Base-by-base conservation (phyloP, 2,888 invertebrate genomes). In the Oscheius sp. region DNA sequence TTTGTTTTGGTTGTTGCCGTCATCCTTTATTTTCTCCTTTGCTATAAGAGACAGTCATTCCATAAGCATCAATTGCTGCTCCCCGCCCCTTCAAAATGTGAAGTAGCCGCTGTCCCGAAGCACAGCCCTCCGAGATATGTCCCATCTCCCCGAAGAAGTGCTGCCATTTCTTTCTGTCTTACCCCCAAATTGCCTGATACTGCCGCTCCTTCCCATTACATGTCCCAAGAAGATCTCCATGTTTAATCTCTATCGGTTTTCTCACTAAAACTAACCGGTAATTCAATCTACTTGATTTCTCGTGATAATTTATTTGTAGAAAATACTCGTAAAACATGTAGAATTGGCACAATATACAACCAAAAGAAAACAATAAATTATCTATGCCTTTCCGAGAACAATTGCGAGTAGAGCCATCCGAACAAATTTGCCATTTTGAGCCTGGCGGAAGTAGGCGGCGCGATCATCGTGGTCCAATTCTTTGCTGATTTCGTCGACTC, bases 361-460 rank as follows among this genome's bases (percentile, higher is more conserved):
- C 27, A 25, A 55, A 9, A 55, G n/a, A 25, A 23, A 23, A 55
- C 56, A 55, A 55, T 23, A 25, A 55, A 55, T 25, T 13, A 23
- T 18, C 49, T 55, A 69, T 13, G 55, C 69, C 35, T 69, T 69
- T 66, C 94, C 95, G 16, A 95, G 91, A 1, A 96, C 93, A 92
- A 95, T 94, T 0, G 96, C 93, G 21, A 99, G 91, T 1, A 99
- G 91, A 0, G 99, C 97, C 99, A 99, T 99, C 68, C 99, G 92
- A 21, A 99, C 95, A 88, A 95, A 99, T 93, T 99, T 94, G 78
- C 99, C 99, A 88, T 95, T 94, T 89, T 97, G 96, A 0, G 96
- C 96, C 90, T 99, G 99, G 23, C 98, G 92, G 92, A 99, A 99
- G 90, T 99, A 99, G 0, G 97, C 98, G 0, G 99, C 98, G 64